These are phyloP conservation scores for Calonectris borealis DNA, from an alignment of 2,113 vertebrate species.

Conservation along the genomic window DNA sequence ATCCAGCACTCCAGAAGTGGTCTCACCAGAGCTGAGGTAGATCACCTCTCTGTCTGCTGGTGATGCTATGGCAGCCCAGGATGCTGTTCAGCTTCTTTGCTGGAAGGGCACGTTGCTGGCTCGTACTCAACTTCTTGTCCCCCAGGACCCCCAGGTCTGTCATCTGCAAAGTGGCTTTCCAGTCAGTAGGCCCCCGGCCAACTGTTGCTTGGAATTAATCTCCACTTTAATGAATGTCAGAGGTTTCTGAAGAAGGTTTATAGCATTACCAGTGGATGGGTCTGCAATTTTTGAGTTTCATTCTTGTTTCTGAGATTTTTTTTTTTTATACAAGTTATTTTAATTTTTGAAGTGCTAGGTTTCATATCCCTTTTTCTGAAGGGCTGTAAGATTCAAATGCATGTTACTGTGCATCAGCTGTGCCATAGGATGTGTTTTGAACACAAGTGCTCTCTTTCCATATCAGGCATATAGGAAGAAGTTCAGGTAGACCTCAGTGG, in stretches of 20 bases:
- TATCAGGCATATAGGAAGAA: background rate
- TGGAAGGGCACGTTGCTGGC: fast-evolving
- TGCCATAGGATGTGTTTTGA: background rate
- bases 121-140: background rate
- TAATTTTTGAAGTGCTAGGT: background rate
- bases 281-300: background rate
- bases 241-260: background rate
- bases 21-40: background rate
- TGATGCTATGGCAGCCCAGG: background rate
- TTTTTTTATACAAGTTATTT: background rate
- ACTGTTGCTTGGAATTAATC: background rate
- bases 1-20: background rate
- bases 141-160: background rate
- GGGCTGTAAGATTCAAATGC: background rate
- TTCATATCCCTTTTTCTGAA: background rate
- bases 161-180: background rate
- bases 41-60: background rate
- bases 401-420: background rate
- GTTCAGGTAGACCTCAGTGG: background rate
- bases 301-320: background rate
- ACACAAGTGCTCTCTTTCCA: background rate
- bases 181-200: background rate
- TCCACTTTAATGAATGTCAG: background rate
- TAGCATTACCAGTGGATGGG: background rate
- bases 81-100: background rate